phyloP scores from a whole-genome alignment of 2,888 invertebrate genomes.

The Scaptodrosophila latifasciaeformis region DNA sequence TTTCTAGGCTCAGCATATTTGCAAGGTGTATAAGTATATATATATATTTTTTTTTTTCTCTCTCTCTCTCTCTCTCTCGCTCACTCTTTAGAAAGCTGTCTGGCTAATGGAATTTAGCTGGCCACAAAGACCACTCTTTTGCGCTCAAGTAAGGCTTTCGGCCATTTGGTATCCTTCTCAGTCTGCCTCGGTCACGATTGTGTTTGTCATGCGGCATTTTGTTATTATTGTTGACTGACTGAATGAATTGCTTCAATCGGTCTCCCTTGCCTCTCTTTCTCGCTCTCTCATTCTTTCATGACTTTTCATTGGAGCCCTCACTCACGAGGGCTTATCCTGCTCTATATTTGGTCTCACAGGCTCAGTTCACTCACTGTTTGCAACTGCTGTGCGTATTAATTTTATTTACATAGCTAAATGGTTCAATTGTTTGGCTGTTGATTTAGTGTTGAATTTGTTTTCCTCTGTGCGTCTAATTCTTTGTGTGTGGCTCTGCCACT shows the following conservation, averaged over 20 bases:
- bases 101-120: slow-evolving; percentile 9
- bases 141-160: too few species aligned
- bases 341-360: too few species aligned
- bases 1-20: slow-evolving; percentile 33
- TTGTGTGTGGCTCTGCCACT: not conserved
- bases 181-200: too few species aligned
- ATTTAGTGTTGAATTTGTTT: slow-evolving; percentile 49
- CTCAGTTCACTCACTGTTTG: too few species aligned
- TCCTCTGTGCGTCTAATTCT: too few species aligned
- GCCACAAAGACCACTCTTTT: too few species aligned
- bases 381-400: slow-evolving; percentile 40
- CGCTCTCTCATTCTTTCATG: not conserved
- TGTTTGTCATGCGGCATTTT: not conserved
- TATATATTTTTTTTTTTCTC: slow-evolving; percentile 5
- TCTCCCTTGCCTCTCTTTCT: not conserved
- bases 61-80: not conserved
- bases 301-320: not conserved
- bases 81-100: not conserved
- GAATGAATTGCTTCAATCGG: too few species aligned
- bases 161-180: too few species aligned
- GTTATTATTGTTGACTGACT: not conserved
- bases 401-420: slow-evolving; percentile 68
- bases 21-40: slow-evolving; percentile 38
- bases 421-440: slow-evolving; percentile 67
- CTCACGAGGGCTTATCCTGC: too few species aligned